Evolutionary conservation across 2,888 invertebrate genomes (phyloP).

Genomic region (Aplocera efformata): DNA sequence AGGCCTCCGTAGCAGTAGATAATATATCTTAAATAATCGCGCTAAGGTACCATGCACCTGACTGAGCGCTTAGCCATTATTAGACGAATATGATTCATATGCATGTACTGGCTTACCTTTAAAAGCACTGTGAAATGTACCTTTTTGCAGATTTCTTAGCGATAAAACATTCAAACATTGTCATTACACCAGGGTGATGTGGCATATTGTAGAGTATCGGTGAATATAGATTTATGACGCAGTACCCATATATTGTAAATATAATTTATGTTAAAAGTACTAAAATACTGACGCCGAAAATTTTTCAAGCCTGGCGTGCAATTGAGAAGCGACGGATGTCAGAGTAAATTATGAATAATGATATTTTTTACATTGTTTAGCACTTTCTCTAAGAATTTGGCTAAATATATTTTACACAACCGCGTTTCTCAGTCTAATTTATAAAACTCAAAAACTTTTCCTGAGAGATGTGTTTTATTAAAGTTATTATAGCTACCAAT

Average conservation of each 20-base stretch:
- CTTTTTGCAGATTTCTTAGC: no score
- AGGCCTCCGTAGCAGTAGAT: conserved; percentile 19
- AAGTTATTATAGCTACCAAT: no score
- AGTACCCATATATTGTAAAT: not conserved
- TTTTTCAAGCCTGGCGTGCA: conserved; percentile 26
- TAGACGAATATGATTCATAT: conserved; percentile 4
- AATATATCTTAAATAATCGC: conserved; percentile 33
- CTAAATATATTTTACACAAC: conserved; percentile 11
- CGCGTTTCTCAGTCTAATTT: no score
- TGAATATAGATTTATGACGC: conserved; percentile 9
- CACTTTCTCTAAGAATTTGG: conserved; percentile 26
- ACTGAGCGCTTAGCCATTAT: conserved; percentile 23
- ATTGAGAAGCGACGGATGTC: conserved; percentile 36
- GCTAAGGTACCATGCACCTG: conserved; percentile 32
- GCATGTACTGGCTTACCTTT: conserved; percentile 8
- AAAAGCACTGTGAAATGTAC: not conserved
- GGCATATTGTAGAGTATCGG: conserved; percentile 1
- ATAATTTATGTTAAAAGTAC: conserved; percentile 7
- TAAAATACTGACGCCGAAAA: no score
- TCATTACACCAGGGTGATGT: no score
- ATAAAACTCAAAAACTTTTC: no score
- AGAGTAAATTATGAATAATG: conserved; percentile 45
- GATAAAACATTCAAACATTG: no score
- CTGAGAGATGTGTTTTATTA: no score
- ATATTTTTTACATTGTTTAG: conserved; percentile 31